phyloP scores from a whole-genome alignment of 2,888 invertebrate genomes.

The Gymnocheta viridis region DNA sequence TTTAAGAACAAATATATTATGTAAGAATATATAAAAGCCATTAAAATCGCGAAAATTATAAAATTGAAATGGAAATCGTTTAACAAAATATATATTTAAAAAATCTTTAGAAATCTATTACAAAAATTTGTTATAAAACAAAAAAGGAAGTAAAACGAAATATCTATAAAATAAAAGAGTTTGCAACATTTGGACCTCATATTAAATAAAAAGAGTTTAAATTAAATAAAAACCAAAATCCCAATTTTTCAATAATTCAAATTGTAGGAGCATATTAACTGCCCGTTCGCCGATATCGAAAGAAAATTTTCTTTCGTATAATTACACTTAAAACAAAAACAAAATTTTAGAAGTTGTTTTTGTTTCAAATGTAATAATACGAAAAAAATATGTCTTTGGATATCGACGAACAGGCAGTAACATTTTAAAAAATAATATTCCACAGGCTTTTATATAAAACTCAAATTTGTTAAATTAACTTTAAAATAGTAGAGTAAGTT shows the following conservation, averaged over 20 bases:
- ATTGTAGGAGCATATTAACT: background rate
- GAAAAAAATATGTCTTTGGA: no score
- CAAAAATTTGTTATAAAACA: slow-evolving; percentile 9
- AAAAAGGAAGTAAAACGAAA: slow-evolving; percentile 19
- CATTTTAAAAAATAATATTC: no score
- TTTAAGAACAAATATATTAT: slow-evolving; percentile 12
- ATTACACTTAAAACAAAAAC: no score
- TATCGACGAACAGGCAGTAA: no score
- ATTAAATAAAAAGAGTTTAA: slow-evolving; percentile 38
- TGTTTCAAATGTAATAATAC: no score
- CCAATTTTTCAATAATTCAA: slow-evolving; percentile 4
- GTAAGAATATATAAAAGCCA: background rate
- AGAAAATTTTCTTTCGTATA: no score
- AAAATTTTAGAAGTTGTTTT: no score
- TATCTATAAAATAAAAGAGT: slow-evolving; percentile 38
- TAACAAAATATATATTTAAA: background rate
- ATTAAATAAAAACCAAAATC: slow-evolving; percentile 22
- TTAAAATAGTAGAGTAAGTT: no score
- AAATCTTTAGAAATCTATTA: slow-evolving; percentile 1
- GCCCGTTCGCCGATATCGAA: no score
- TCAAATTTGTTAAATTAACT: no score
- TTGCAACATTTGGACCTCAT: slow-evolving; percentile 71
- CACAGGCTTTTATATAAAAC: no score
- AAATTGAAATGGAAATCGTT: background rate
- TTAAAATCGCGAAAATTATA: background rate